Conservation (phyloP, 2,797 vertebrate species). For the Rousettus madagascariensis region DNA sequence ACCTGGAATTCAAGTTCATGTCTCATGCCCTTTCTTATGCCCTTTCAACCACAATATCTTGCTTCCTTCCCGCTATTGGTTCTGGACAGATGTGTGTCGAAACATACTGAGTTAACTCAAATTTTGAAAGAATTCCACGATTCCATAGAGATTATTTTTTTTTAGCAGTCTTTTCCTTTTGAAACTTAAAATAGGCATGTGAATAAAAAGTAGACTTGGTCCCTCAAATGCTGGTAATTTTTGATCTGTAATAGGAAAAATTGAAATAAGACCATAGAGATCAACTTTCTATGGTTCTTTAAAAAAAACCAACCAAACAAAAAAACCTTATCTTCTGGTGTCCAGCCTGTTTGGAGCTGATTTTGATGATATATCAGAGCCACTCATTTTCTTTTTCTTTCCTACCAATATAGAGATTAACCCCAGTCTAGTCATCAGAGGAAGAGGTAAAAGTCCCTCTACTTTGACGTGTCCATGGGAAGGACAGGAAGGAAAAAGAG, state of each 20-base stretch:
- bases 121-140: slow-evolving; percentile 17
- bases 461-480: not conserved
- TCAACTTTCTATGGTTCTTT: not conserved
- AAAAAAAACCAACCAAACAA: too few species aligned
- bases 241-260: not conserved
- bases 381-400: not conserved
- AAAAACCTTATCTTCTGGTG: not conserved
- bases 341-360: not conserved
- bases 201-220: not conserved
- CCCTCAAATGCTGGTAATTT: not conserved
- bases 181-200: slow-evolving; percentile 3
- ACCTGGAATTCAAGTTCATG: not conserved
- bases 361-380: not conserved
- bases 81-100: not conserved
- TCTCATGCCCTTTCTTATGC: not conserved
- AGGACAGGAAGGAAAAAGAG: not conserved
- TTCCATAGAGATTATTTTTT: not conserved
- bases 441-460: not conserved
- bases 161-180: not conserved
- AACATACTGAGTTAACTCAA: not conserved
- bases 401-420: not conserved
- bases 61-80: not conserved
- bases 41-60: not conserved
- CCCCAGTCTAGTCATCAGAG: not conserved
- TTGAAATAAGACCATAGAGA: not conserved